Percentiles rank a stretch among this genome's conserved stretches.
These are phyloP conservation scores for Zoanthus solanderi DNA, from an alignment of 92 coral and sea anemone genomes.

Conservation along the genomic window DNA sequence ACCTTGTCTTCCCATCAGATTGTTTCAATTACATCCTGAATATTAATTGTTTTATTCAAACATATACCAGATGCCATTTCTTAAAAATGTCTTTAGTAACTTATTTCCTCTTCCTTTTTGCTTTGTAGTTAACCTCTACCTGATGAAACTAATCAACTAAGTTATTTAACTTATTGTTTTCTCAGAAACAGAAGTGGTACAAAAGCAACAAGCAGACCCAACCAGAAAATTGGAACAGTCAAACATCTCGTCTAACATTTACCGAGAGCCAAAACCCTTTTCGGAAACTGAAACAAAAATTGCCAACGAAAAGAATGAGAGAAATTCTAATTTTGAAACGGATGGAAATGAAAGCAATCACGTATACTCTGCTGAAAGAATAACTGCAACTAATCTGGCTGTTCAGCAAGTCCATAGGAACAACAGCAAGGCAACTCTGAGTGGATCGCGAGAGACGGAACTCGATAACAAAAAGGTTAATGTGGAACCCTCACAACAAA, in stretches of 20 bases:
- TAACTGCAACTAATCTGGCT: constrained; percentile 21
- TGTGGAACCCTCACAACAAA: not conserved
- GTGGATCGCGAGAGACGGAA: not conserved
- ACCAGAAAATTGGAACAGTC: not conserved
- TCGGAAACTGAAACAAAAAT: constrained; percentile 12
- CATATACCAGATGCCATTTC: too few relatives aligned
- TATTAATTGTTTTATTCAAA: too few relatives aligned
- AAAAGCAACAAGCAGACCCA: constrained; percentile 43
- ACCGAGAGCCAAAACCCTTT: not conserved
- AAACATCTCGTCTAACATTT: not conserved
- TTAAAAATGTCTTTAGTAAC: too few relatives aligned
- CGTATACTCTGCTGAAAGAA: not conserved
- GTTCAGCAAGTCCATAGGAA: constrained; percentile 3
- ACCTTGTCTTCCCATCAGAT: too few relatives aligned
- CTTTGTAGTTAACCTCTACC: too few relatives aligned
- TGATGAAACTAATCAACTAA: not conserved
- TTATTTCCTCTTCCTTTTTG: too few relatives aligned
- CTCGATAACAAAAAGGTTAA: not conserved
- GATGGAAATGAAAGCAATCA: not conserved
- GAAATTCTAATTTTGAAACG: not conserved
- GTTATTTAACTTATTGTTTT: not conserved
- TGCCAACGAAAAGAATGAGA: not conserved
- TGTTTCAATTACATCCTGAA: too few relatives aligned
- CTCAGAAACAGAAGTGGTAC: not conserved
- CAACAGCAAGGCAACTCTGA: not conserved